Evolutionary conservation across 2,113 vertebrate species (phyloP).

Genomic region (Capreolus pygargus): DNA sequence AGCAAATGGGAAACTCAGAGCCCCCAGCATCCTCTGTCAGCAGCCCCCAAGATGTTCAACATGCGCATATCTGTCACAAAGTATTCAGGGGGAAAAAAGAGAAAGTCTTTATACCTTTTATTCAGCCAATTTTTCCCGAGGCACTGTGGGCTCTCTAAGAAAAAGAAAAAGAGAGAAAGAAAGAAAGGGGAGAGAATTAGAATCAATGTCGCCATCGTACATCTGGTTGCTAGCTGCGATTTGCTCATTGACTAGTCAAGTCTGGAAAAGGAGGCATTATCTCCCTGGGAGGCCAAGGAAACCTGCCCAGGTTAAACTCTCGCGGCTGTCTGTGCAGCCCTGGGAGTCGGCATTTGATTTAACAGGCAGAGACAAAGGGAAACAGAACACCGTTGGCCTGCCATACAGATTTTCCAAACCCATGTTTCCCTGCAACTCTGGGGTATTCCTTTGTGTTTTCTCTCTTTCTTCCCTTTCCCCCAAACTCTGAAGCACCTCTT

Average conservation of each 20-base stretch:
- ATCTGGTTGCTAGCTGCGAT: neutral
- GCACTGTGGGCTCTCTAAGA: slow-evolving; percentile 72
- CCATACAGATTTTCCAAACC: too few relatives aligned
- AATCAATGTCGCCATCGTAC: slow-evolving; percentile 35
- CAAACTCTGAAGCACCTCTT: neutral
- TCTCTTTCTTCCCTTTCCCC: neutral
- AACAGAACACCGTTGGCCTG: fast-evolving
- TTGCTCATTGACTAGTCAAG: neutral
- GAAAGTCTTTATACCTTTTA: slow-evolving; percentile 75
- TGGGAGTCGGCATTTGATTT: fast-evolving
- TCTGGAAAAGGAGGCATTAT: fast-evolving
- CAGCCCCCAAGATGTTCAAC: neutral
- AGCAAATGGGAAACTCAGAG: neutral
- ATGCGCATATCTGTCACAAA: neutral
- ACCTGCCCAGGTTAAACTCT: neutral
- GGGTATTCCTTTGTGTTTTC: too few relatives aligned
- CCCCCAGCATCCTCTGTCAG: neutral
- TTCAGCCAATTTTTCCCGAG: slow-evolving; percentile 75
- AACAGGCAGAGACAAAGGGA: neutral
- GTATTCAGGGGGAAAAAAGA: neutral
- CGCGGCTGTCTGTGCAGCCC: fast-evolving
- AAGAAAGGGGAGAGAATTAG: slow-evolving; percentile 69
- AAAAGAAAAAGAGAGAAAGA: slow-evolving; percentile 53
- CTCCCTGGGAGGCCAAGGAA: neutral
- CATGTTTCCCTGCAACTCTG: neutral